phyloP scores from a whole-genome alignment of 2,113 vertebrate species.

The Agapornis roseicollis region DNA sequence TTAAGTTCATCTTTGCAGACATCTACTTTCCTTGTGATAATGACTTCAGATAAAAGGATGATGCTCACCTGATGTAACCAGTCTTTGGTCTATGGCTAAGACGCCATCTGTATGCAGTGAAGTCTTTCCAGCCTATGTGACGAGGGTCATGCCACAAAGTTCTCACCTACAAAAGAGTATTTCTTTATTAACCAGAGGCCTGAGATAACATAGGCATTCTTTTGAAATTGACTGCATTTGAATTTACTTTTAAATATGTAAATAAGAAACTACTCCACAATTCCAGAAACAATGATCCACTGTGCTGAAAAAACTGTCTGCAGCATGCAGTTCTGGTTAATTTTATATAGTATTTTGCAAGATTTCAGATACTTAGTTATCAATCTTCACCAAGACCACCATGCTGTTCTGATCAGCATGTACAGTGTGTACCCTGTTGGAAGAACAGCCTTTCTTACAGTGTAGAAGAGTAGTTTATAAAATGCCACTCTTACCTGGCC shows the following conservation, averaged over 20 bases:
- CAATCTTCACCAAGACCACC: neutral
- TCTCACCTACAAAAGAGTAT: conserved; percentile 79
- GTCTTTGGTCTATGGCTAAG: conserved; percentile 96
- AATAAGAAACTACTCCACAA: neutral
- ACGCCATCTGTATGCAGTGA: conserved; percentile 97
- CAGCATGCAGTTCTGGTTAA: neutral
- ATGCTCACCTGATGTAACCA: conserved; percentile 90
- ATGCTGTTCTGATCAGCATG: neutral
- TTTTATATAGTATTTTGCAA: neutral
- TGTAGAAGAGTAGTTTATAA: neutral
- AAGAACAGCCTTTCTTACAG: neutral
- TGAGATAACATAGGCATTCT: neutral
- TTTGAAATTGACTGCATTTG: neutral
- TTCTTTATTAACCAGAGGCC: neutral
- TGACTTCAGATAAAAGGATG: neutral
- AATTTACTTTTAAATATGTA: neutral
- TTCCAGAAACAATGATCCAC: neutral
- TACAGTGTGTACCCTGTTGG: neutral
- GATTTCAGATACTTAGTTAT: neutral
- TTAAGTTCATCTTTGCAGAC: neutral
- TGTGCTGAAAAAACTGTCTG: neutral
- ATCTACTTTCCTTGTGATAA: neutral
- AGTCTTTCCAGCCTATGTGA: conserved; percentile 98
- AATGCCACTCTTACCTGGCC: conserved; percentile 83
- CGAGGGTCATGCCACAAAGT: conserved; percentile 98